These are phyloP conservation scores for Dasysyrphus tricinctus DNA, from an alignment of 2,888 invertebrate species.

Conservation along the genomic window DNA sequence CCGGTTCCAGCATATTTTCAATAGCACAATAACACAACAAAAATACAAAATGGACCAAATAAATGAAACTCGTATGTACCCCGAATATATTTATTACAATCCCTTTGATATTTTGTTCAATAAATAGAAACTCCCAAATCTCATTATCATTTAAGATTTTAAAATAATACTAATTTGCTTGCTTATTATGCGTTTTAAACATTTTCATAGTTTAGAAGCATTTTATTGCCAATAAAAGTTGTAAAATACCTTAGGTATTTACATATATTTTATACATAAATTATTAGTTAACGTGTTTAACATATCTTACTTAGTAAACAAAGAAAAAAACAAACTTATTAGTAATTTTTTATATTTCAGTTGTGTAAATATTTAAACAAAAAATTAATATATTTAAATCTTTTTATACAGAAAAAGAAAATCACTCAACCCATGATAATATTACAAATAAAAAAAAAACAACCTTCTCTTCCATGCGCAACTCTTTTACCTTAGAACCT, in stretches of 20 bases:
- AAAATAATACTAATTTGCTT: constrained; percentile 45
- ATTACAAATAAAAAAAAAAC: constrained; percentile 22
- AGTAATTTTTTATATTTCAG: constrained; percentile 18
- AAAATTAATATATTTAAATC: constrained; percentile 1
- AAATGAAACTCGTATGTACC: constrained; percentile 65
- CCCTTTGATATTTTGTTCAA: constrained; percentile 44
- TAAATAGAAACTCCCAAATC: constrained; percentile 54
- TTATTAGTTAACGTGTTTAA: constrained; percentile 65
- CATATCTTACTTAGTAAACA: constrained; percentile 69
- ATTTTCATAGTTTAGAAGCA: constrained; percentile 40
- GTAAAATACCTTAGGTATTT: constrained; percentile 51
- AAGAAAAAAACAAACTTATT: constrained; percentile 3
- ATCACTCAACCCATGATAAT: constrained; percentile 22
- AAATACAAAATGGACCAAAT: constrained; percentile 64
- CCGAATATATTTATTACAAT: constrained; percentile 1
- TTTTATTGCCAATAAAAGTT: constrained; percentile 43
- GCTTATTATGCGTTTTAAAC: constrained; percentile 38
- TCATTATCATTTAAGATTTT: constrained; percentile 24
- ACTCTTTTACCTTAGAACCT: constrained; percentile 70
- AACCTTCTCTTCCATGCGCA: constrained; percentile 67
- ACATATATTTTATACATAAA: constrained; percentile 10
- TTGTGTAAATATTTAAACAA: constrained; percentile 61
- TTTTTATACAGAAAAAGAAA: constrained; percentile 36
- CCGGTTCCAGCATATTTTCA: constrained; percentile 30
- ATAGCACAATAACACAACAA: constrained; percentile 48